Conservation (phyloP, 2,888 invertebrate species). For the Eupithecia inturbata region DNA sequence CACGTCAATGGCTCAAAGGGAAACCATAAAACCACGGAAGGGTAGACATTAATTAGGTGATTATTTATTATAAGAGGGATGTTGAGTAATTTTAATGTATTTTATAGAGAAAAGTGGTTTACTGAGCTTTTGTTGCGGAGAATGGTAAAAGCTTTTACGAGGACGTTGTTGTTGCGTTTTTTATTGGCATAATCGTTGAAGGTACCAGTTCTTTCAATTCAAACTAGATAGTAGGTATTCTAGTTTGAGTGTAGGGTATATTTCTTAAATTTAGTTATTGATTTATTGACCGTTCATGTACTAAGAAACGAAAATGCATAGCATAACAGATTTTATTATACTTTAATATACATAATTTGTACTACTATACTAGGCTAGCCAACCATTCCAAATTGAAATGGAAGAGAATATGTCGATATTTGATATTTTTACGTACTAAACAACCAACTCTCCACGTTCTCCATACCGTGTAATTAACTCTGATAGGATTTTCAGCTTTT, state of each 20-base stretch:
- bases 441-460: background rate
- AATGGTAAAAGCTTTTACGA: background rate
- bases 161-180: background rate
- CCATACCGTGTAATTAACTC: background rate
- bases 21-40: slow-evolving; percentile 50
- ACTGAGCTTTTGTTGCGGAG: background rate
- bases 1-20: slow-evolving; percentile 37
- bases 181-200: background rate
- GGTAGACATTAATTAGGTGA: slow-evolving; percentile 51
- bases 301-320: background rate
- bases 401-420: background rate
- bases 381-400: background rate
- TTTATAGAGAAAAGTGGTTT: slow-evolving; percentile 19
- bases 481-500: background rate
- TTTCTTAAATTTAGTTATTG: background rate
- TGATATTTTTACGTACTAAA: background rate
- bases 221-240: too few species aligned
- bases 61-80: slow-evolving; percentile 46
- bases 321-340: too few species aligned
- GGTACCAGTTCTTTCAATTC: too few species aligned
- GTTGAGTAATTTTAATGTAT: slow-evolving; percentile 31
- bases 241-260: too few species aligned
- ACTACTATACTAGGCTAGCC: too few species aligned
- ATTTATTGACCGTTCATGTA: background rate
- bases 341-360: too few species aligned